Evolutionary conservation across 2,888 invertebrate genomes (phyloP), one percentile per base, ranked within the genome.

Genomic region (Sinhomidia bicolor): DNA sequence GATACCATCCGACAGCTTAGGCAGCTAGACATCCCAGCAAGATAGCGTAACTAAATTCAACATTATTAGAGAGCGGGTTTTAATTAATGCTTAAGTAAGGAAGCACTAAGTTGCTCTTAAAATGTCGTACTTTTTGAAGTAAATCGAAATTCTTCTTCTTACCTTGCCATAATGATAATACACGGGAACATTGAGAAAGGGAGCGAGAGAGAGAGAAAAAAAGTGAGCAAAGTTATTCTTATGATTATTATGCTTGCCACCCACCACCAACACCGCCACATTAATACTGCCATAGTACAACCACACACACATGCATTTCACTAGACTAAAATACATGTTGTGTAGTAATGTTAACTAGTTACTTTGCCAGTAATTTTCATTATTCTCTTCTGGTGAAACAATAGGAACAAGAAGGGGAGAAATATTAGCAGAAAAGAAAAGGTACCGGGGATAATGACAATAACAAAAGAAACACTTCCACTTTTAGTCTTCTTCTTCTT

Each of bases 51-150:
- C 87, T 87, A 87, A 81, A 87, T 81, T 81, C 81, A 78, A 74
- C 76, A 87, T 87, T 85, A 85, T 85, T 86, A 86, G 86, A 86
- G 80, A 47, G 74, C 74, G 74, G 51, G 74, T 81, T 87, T 87
- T 87, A 87, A 87, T 87, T 87, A 87, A 87, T 87, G 87, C 81
- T 87, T 81, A 81, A 81, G 81, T 62, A 87, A 74, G 81, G 57
- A 81, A 87, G 74, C 57, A 68, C 81, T 62, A 76, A 86, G 68
- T 85, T 80, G 60, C 47, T 74, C 44, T 54, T 44, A 87, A 74
- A 76, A 36, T 62, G 74, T 87, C 71, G 62, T 71, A 51, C 71
- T 44, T 87, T 57, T 78, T 68, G 32, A 51, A 78, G 85, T 60
- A 81, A 57, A 87, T 81, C 71, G 87, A 80, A 87, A 87, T 74